phyloP scores from a whole-genome alignment of 2,797 vertebrate genomes.

The Austrolebias charrua region DNA sequence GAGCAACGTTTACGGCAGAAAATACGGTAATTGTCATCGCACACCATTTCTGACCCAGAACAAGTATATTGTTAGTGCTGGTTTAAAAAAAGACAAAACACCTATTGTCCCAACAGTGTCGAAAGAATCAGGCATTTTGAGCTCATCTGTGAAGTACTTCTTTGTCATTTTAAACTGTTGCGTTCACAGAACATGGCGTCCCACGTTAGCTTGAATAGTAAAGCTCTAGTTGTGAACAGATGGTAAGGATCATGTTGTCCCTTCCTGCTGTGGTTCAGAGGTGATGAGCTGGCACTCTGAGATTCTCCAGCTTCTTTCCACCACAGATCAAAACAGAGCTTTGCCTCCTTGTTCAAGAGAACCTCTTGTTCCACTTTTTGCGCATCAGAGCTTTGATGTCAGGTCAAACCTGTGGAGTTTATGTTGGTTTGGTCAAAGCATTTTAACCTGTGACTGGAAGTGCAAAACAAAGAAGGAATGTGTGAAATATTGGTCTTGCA shows the following conservation, averaged over 20 bases:
- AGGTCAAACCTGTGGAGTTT: slow-evolving; percentile 51
- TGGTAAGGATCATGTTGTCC: slow-evolving; percentile 40
- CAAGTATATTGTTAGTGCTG: background rate
- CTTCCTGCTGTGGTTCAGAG: slow-evolving; percentile 53
- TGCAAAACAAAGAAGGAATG: slow-evolving; percentile 52
- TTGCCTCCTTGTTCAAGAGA: slow-evolving; percentile 31
- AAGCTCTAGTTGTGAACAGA: slow-evolving; percentile 50
- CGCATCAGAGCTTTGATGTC: slow-evolving; percentile 54
- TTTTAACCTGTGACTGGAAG: slow-evolving; percentile 71
- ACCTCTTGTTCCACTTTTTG: slow-evolving; percentile 39
- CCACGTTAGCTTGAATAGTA: slow-evolving; percentile 17
- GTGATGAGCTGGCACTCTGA: slow-evolving; percentile 52
- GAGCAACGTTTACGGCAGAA: too few relatives aligned
- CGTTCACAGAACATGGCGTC: slow-evolving; percentile 35
- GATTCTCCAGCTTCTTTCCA: slow-evolving; percentile 48
- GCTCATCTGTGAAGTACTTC: slow-evolving; percentile 53
- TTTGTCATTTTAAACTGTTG: slow-evolving; percentile 39
- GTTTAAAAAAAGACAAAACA: background rate
- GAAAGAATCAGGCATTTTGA: slow-evolving; percentile 49
- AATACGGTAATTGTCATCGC: background rate
- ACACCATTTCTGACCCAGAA: background rate
- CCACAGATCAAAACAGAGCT: slow-evolving; percentile 32
- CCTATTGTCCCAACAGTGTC: too few relatives aligned
- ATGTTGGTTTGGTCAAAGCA: slow-evolving; percentile 66
- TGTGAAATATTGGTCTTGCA: slow-evolving; percentile 76